phyloP scores from a whole-genome alignment of 2,888 invertebrate species.

The Argynnis bischoffii region DNA sequence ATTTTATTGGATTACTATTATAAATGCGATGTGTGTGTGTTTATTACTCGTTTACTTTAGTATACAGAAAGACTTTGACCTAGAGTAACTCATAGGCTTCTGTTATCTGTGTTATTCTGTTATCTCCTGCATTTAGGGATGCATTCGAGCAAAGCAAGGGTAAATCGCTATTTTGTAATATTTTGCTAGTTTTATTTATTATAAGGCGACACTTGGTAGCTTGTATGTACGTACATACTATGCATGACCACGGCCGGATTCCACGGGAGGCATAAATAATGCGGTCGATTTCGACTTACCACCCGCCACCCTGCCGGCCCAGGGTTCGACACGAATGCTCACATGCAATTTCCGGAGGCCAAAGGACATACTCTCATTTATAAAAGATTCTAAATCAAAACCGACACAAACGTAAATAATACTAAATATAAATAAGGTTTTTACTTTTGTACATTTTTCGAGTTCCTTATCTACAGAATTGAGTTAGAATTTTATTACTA shows the following conservation, averaged over 20 bases:
- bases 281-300: conserved; percentile 29
- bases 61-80: too few relatives aligned
- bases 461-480: too few relatives aligned
- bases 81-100: too few relatives aligned
- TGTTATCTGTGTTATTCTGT: too few relatives aligned
- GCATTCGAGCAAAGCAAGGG: too few relatives aligned
- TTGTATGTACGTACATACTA: conserved; percentile 5
- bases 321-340: conserved; percentile 27
- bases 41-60: too few relatives aligned
- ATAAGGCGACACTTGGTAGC: conserved; percentile 2
- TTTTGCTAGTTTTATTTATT: neutral
- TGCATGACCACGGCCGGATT: conserved; percentile 25
- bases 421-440: neutral
- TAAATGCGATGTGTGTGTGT: too few relatives aligned
- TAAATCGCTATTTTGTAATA: too few relatives aligned
- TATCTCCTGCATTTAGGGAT: too few relatives aligned
- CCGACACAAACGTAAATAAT: neutral
- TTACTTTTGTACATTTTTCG: neutral
- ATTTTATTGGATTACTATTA: too few relatives aligned
- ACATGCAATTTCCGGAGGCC: conserved; percentile 37
- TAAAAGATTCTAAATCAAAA: conserved; percentile 22
- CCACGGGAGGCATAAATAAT: conserved; percentile 37
- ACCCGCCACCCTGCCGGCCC: conserved; percentile 30
- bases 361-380: conserved; percentile 31
- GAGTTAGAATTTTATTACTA: too few relatives aligned